Conservation (phyloP, 2,888 invertebrate genomes). For the Sialis lutaria region DNA sequence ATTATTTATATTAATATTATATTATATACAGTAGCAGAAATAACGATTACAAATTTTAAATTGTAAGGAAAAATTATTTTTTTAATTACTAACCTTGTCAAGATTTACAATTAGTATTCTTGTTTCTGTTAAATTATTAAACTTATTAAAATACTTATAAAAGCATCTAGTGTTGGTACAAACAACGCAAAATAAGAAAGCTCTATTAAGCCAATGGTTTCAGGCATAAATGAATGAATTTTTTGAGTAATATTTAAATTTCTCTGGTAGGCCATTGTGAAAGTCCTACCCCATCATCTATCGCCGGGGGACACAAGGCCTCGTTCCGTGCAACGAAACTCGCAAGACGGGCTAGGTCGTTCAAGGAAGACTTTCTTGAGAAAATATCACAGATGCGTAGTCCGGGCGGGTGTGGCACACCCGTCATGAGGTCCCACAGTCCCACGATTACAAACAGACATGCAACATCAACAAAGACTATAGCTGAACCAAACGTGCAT, state of each 20-base stretch:
- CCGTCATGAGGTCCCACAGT: conserved; percentile 23
- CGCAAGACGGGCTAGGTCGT: conserved; percentile 73
- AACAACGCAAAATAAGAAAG: no score
- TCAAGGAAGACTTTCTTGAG: conserved; percentile 84
- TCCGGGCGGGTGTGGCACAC: conserved; percentile 24
- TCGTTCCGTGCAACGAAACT: conserved; percentile 68
- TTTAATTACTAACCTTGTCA: no score
- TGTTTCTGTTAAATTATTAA: no score
- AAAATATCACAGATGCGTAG: conserved; percentile 82
- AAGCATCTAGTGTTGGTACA: no score
- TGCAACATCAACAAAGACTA: conserved; percentile 22
- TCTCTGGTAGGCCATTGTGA: conserved; percentile 16
- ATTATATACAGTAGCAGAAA: no score
- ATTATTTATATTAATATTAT: no score
- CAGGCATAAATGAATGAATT: no score
- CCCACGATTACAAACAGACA: conserved; percentile 20
- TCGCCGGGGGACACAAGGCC: conserved; percentile 48
- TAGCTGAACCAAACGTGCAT: conserved; percentile 33
- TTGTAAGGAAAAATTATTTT: no score
- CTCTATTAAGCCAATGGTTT: no score
- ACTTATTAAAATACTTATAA: no score
- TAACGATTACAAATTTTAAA: no score
- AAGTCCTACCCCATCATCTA: conserved; percentile 18
- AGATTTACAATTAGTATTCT: no score
- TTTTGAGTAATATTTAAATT: neutral